Base-by-base conservation (phyloP, 2,888 invertebrate genomes). In the Suillia variegata region DNA sequence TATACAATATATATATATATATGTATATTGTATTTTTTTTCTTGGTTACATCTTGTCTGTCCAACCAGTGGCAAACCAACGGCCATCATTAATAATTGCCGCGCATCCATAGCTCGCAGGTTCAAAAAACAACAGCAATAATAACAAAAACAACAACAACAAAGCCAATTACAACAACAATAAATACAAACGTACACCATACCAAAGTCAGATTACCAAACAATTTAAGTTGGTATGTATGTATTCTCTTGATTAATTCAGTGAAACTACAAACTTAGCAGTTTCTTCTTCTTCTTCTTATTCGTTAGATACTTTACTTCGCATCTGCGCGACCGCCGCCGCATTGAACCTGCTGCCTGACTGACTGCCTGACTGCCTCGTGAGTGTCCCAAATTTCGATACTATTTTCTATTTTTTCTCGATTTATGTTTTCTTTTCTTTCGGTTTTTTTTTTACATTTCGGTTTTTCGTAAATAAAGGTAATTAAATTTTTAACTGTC, bases 381-480 rank as follows among this genome's bases (percentile, higher is more conserved):
- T 47, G 26, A 26, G 26, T 26, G 26, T 26, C 26, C 26, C 26
- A 26, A 26, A 6, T 26, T 26, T 26, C 26, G 10, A 62, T 56
- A 64, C 56, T 55, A 62, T 59, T 56, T 38, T 54, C 38, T 55
- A 22, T 22, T 3, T 18, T 18, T 3, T 5, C 22, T 4, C 2
- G 13, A 26, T 15, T 22, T 2, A 22, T 13, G 17, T 20, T 17
- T 48, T 48, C 13, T 48, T 48, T 26, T 26, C 10, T 26, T 26
- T 26, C 26, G 10, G 26, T 26, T 26, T 26, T 26, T 26, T 4
- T 48, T 48, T 17, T 48, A 4, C 13, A 21, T 48, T 48, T 21
- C 10, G 3, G 17, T 48, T 20, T 38, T 13, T 38, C 5, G 53
- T 34, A 20, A 53, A 34, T 20, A 45, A 45, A 18, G 45, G 45